Evolutionary conservation across 2,113 vertebrate species (phyloP), one percentile per base, ranked within the genome.

Genomic region (Thymallus thymallus): DNA sequence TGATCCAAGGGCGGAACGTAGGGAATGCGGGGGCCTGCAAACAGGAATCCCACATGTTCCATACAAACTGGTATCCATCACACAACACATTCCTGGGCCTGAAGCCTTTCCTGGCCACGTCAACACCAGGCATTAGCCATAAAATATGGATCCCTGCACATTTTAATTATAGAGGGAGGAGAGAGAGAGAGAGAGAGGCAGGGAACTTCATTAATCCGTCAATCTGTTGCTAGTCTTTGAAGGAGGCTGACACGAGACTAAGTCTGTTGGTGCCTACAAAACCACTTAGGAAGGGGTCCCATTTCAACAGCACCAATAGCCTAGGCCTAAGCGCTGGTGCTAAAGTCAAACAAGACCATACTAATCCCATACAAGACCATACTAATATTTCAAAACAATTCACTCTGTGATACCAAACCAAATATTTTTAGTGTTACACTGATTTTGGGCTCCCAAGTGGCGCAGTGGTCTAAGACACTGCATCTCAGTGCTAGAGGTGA

Each of bases 41-140:
- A 81, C 74, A 41, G 78, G 73, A 82, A 79, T 80, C 77, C 76
- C 82, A 86, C 84, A 85, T 86, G 80, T 85, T 86, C 73, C 18
- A 61, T 67, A 30, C 69, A 67, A 84, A 78, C 74, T 73, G 83
- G 75, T 77, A 87, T 85, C 76, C 82, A 88, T 87, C 82, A 83
- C 68, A 46, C 72, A 74, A 75, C 74, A 71, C 71, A 71, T 75
- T 82, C 76, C 72, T 18, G 20, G 32, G 78, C 80, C 80, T 76
- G 73, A 75, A 73, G 79, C 80, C 77, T 79, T 72, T 65, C 66
- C 76, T 77, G 58, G 80, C 79, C 80, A 82, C 74, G 71, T 84
- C 78, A 73, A 68, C 76, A 71, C 79, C 72, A 77, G 76, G 72
- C 77, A 76, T 77, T 84, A 76, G 65, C 74, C 64, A 82, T 80